Evolutionary conservation across 2,797 vertebrate species (phyloP), one percentile per base, ranked within the genome.

Genomic region (Thunnus albacares): DNA sequence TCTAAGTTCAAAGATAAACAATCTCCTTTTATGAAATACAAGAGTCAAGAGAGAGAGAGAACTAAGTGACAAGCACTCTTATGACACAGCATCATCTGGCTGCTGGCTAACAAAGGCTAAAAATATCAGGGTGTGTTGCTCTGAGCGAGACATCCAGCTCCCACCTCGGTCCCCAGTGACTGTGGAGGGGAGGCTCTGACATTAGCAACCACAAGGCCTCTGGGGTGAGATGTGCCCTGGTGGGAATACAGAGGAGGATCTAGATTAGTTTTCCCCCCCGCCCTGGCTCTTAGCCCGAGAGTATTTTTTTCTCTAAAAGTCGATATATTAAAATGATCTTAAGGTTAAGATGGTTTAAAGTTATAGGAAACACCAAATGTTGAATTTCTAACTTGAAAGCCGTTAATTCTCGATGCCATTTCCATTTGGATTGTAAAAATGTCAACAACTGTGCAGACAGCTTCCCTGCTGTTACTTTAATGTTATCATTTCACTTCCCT

Each of bases 81-180:
- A 77, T 90, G 85, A 90, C 87, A 85, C 75, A 52, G 81, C 83
- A 79, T 89, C 91, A 89, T 88, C 82, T 85, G 81, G 78, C 90
- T 28, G 33, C 66, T 59, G 77, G 87, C 78, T 78, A 89, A 81
- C 77, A 62, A 66, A 30, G 33, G 79, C 91, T 90, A 92, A 92
- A 93, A 91, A 93, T 93, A 92, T 76, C 69, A 72, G 62, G 53
- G 70, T 24, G 71, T 74, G 80, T 75, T 57, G 83, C 88, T 89
- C 71, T 20, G 73, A 89, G 87, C 28, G 8, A 79, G 73, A 78
- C 89, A 82, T 87, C 76, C 79, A 75, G 84, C 88, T 85, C 77
- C 75, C 72, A 70, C 78, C 57, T 58, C 22, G 1, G 79, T 82
- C 86, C 87, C 85, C 43, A 43, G 71, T 14, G 74, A 76, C 71